Evolutionary conservation across 1,140 invertebrate species (phyloP).

Genomic region (Drosophila tristis): DNA sequence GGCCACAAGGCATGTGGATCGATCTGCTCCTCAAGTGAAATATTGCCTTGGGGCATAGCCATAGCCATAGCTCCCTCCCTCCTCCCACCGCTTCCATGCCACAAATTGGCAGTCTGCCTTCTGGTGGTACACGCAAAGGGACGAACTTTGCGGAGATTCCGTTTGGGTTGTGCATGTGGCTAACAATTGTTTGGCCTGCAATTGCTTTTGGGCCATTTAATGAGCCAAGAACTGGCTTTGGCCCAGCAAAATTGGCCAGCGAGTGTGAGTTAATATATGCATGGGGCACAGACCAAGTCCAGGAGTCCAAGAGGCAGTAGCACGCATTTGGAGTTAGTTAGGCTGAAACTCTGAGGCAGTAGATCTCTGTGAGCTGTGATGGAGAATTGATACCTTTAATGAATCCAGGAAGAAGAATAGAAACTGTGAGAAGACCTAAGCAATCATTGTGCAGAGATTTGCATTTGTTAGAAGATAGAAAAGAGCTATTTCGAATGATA

Average conservation of each 20-base stretch:
- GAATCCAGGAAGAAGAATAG: too few relatives aligned
- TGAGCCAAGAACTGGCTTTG: slow-evolving; percentile 63
- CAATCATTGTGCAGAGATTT: too few relatives aligned
- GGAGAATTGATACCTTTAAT: too few relatives aligned
- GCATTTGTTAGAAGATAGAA: too few relatives aligned
- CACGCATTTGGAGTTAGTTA: slow-evolving; percentile 37
- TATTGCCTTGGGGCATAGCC: slow-evolving; percentile 52
- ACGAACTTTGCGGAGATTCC: slow-evolving; percentile 24
- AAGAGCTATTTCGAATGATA: too few relatives aligned
- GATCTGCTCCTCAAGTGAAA: slow-evolving; percentile 70
- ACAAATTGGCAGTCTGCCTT: slow-evolving; percentile 64
- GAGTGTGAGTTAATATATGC: slow-evolving; percentile 65
- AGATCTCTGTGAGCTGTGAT: too few relatives aligned
- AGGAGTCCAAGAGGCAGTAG: slow-evolving; percentile 12
- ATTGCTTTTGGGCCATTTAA: slow-evolving; percentile 63
- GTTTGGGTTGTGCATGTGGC: slow-evolving; percentile 40
- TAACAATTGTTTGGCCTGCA: slow-evolving; percentile 54
- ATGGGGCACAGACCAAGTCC: slow-evolving; percentile 3
- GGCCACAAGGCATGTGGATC: slow-evolving; percentile 41
- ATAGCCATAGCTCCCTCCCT: slow-evolving; percentile 4
- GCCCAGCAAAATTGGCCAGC: slow-evolving; percentile 45
- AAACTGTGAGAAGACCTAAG: too few relatives aligned
- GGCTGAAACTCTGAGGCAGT: slow-evolving; percentile 12
- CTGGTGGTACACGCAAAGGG: slow-evolving; percentile 62
- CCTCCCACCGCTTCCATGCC: not conserved